Conservation (phyloP, 2,113 vertebrate genomes). For the Aviceda subcristata region DNA sequence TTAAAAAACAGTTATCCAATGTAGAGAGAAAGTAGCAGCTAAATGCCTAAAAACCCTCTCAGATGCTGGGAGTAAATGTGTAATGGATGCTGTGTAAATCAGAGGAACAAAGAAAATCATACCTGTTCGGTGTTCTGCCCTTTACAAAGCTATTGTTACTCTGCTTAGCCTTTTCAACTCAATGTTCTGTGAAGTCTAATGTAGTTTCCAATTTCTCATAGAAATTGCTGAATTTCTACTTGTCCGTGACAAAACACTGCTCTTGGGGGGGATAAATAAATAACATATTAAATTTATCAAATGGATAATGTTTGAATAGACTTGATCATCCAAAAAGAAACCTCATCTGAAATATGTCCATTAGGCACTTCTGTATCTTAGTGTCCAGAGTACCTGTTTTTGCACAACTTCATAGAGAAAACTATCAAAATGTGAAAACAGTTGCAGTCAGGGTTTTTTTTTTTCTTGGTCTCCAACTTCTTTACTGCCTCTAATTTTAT, state of each 20-base stretch:
- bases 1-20: neutral
- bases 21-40: neutral
- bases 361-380: neutral
- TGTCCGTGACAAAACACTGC: neutral
- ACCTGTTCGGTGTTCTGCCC: neutral
- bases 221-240: conserved; percentile 10
- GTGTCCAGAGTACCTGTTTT: neutral
- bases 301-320: neutral
- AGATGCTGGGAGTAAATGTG: neutral
- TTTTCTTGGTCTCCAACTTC: neutral
- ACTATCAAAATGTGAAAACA: neutral
- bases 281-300: neutral
- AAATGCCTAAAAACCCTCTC: neutral
- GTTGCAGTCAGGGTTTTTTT: neutral
- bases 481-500: neutral
- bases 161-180: neutral
- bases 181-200: neutral
- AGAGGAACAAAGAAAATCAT: neutral
- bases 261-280: neutral
- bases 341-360: neutral
- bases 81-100: neutral
- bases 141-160: neutral
- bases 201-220: neutral
- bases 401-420: neutral
- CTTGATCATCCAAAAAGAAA: neutral